Percentiles rank a stretch among this genome's conserved stretches.
Conservation (phyloP, 2,888 invertebrate genomes). For the Sphecodes monilicornis region DNA sequence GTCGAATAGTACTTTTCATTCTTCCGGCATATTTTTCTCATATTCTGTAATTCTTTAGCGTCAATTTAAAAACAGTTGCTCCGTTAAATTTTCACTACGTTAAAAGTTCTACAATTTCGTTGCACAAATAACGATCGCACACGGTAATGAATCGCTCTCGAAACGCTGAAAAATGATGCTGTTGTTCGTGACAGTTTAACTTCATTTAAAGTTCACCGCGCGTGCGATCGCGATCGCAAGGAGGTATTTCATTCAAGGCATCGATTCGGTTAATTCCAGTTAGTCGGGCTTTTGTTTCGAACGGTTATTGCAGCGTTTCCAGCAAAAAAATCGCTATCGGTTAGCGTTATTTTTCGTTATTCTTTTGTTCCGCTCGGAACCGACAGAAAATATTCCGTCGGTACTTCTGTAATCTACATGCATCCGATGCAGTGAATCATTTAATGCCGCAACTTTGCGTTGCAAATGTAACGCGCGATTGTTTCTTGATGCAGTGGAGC, state of each 20-base stretch:
- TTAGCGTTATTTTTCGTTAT: neutral
- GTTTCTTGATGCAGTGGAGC: neutral
- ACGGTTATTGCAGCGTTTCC: neutral
- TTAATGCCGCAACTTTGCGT: neutral
- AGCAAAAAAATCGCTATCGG: neutral
- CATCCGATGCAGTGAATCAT: neutral
- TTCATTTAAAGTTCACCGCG: neutral
- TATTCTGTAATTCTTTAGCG: neutral
- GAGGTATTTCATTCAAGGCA: slow-evolving; percentile 8
- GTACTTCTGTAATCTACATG: neutral
- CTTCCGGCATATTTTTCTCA: neutral
- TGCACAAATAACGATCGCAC: neutral
- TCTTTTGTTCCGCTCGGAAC: neutral
- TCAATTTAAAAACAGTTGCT: neutral
- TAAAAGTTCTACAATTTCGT: neutral
- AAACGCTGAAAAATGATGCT: neutral
- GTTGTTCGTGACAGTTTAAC: neutral
- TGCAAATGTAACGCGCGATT: neutral
- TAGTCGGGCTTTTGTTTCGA: neutral
- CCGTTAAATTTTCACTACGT: neutral
- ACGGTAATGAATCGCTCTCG: neutral
- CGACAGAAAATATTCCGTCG: slow-evolving; percentile 5
- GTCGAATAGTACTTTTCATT: neutral
- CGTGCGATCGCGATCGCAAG: slow-evolving; percentile 1
- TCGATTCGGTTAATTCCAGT: slow-evolving; percentile 7